phyloP scores from a whole-genome alignment of 1,140 invertebrate species.

The Augochlora pura region DNA sequence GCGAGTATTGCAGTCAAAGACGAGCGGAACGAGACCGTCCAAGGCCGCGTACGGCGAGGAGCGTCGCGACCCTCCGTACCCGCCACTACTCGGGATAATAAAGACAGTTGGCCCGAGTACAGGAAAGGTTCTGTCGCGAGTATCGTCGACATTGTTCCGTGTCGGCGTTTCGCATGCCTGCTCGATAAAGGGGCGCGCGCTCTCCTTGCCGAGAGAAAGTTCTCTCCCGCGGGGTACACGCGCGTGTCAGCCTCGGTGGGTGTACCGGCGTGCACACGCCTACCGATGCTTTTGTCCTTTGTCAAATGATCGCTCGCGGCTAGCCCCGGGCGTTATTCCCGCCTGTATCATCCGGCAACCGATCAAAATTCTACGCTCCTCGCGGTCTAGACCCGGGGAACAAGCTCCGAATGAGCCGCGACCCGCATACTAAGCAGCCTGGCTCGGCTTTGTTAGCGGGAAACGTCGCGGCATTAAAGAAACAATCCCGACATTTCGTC shows the following conservation, averaged over 20 bases:
- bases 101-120: too few relatives aligned
- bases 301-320: background rate
- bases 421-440: background rate
- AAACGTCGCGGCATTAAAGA: background rate
- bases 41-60: too few relatives aligned
- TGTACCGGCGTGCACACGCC: constrained; percentile 26
- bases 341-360: background rate
- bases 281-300: constrained; percentile 15
- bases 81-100: too few relatives aligned
- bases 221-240: constrained; percentile 28
- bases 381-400: constrained; percentile 1
- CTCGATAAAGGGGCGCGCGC: constrained; percentile 50
- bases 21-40: too few relatives aligned
- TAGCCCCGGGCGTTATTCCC: background rate
- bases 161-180: constrained; percentile 41
- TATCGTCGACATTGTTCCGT: constrained; percentile 51
- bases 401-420: constrained; percentile 9
- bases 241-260: background rate
- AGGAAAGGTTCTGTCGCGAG: too few relatives aligned
- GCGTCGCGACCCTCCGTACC: too few relatives aligned
- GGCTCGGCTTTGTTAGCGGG: background rate
- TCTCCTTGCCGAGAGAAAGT: constrained; percentile 64
- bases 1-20: too few relatives aligned
- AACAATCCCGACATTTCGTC: too few relatives aligned
- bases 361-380: background rate